Conservation (phyloP, 2,113 vertebrate species). For the Erpornis zantholeuca region DNA sequence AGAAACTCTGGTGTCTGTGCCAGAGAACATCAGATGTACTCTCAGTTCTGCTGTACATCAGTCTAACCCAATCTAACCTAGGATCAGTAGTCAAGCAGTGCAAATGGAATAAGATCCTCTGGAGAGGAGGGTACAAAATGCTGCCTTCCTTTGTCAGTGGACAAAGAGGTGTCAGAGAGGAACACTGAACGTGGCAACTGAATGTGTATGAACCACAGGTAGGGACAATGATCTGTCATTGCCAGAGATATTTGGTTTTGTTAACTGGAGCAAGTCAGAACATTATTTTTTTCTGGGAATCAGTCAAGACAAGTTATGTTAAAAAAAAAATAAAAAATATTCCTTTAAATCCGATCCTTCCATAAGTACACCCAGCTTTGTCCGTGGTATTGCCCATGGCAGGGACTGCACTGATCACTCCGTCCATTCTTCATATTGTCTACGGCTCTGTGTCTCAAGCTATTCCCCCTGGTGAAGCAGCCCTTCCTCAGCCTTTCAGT, state of each 20-base stretch:
- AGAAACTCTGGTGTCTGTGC: background rate
- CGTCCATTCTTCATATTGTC: background rate
- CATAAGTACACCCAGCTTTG: background rate
- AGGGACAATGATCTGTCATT: background rate
- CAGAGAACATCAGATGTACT: background rate
- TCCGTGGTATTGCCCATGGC: background rate
- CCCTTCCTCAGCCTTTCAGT: background rate
- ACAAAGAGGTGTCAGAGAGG: background rate
- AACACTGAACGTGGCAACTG: background rate
- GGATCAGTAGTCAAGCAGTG: background rate
- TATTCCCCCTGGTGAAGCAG: background rate
- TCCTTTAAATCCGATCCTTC: background rate
- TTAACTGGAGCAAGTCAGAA: background rate
- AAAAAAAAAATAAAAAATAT: background rate
- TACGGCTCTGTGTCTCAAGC: background rate
- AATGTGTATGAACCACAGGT: background rate
- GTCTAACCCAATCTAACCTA: background rate
- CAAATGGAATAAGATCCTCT: background rate
- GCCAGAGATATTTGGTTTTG: background rate
- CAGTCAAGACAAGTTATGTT: background rate
- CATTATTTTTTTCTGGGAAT: background rate
- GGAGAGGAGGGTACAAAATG: background rate
- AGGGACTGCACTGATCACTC: background rate
- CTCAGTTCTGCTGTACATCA: background rate
- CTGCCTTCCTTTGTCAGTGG: background rate